These are phyloP conservation scores for Peromyscus nudipes DNA, from an alignment of 2,797 vertebrate species.

Conservation along the genomic window DNA sequence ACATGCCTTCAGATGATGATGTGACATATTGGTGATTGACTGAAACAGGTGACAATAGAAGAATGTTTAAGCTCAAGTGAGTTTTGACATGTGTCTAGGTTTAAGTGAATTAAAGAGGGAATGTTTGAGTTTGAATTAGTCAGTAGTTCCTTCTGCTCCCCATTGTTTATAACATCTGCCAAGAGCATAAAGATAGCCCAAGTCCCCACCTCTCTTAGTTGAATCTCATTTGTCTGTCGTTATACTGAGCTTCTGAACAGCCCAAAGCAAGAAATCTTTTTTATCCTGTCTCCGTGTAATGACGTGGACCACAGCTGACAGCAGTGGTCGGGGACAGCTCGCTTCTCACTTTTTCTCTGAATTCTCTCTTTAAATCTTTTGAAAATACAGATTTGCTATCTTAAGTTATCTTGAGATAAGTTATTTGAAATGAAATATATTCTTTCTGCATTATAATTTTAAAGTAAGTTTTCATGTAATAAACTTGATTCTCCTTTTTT, in stretches of 20 bases:
- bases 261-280: background rate
- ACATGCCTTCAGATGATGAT: constrained; percentile 45
- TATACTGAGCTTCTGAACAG: constrained; percentile 29
- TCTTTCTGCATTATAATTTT: constrained; percentile 43
- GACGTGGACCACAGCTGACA: background rate
- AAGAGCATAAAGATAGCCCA: background rate
- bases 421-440: constrained; percentile 58
- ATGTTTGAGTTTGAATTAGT: constrained; percentile 66
- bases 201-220: background rate
- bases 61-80: constrained; percentile 60
- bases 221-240: background rate
- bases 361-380: constrained; percentile 41
- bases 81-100: constrained; percentile 65
- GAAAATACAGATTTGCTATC: constrained; percentile 59
- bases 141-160: constrained; percentile 18
- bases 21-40: constrained; percentile 78
- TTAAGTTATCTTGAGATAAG: constrained; percentile 41
- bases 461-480: constrained; percentile 37
- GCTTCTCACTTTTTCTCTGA: background rate
- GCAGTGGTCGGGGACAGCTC: background rate
- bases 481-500: constrained; percentile 34
- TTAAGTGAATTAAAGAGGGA: constrained; percentile 29
- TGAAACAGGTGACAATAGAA: constrained; percentile 62
- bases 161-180: background rate
- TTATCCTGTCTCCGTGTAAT: background rate